Base-by-base conservation (phyloP, 2,888 invertebrate species). In the Clivina fossor region DNA sequence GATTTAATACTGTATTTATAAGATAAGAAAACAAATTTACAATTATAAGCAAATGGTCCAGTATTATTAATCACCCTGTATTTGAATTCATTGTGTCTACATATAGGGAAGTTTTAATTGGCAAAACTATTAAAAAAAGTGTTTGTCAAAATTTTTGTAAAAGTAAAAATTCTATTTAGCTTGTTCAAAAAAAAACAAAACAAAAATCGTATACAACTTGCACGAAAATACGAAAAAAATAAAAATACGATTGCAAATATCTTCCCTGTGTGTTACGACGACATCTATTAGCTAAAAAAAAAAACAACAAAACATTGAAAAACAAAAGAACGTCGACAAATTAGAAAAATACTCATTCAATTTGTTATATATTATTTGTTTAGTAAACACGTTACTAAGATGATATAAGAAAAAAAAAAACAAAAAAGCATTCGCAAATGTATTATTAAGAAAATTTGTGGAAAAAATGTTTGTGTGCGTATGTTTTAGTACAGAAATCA, bases 401-500 rank as follows among this genome's bases (percentile, higher is more conserved):
- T n/a, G n/a, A n/a, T 30, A 30, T 30, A 30, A 30, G 11, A 30
- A 13, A 30, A 11, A 13, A 37, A 15, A 40, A 40, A 40, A 40
- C 30, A 40, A 44, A 22, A 43, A 41, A 37, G 50, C 56, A 57
- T 37, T 50, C 56, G 38, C 50, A 57, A 44, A 44, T 50, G 44
- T 38, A 50, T 50, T 50, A 28, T 46, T 68, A 69, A 67, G 67
- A 64, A 68, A 65, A 64, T 67, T 67, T 71, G 69, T 69, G 69
- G 66, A 66, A 67, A 66, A 64, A 65, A 63, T 69, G 69, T 72
- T 71, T 70, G 69, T 72, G 72, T 72, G 70, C 69, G 71, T 70
- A 72, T 72, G 70, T 73, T 73, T 72, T 73, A 72, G 72, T 73
- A 72, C 70, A 70, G 72, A 71, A 72, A 71, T 72, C 71, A 72